A percentile compares a stretch with the other conserved stretches of the same genome.
Conservation (phyloP, 1,140 invertebrate genomes). For the Liolophura sinensis region DNA sequence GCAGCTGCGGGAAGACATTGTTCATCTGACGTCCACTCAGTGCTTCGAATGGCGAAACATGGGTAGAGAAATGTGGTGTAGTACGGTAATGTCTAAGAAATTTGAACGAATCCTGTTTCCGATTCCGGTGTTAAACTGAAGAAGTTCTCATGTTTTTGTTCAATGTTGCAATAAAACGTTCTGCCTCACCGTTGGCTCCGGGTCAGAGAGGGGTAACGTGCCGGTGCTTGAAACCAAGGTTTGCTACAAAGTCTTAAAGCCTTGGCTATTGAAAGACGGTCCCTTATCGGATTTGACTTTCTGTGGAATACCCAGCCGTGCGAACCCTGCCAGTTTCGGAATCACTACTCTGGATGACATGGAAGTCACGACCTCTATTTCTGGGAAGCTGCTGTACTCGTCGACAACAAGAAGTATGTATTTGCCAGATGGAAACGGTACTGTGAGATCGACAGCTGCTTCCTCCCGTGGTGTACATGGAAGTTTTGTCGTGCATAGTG, state of each 20-base stretch:
- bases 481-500: too few relatives aligned
- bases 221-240: conserved; percentile 24
- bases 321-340: conserved; percentile 19
- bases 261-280: conserved; percentile 17
- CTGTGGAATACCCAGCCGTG: conserved; percentile 16
- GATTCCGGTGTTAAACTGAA: too few relatives aligned
- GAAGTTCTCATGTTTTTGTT: conserved; percentile 19
- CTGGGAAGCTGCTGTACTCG: conserved; percentile 33
- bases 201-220: conserved; percentile 25
- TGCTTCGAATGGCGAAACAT: too few relatives aligned
- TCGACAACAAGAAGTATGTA: conserved; percentile 34
- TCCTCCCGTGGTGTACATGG: too few relatives aligned
- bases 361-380: conserved; percentile 29
- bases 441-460: too few relatives aligned
- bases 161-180: conserved; percentile 23
- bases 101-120: too few relatives aligned
- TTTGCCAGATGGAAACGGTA: too few relatives aligned
- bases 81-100: too few relatives aligned
- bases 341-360: conserved; percentile 20
- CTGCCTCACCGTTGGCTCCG: conserved; percentile 18
- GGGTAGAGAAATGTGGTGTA: too few relatives aligned
- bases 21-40: too few relatives aligned
- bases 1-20: too few relatives aligned
- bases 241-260: conserved; percentile 19
- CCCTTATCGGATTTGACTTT: conserved; percentile 25